Percentiles rank a stretch among this genome's conserved stretches.
Evolutionary conservation across 2,888 invertebrate species (phyloP).

Genomic region (Synergus laeviventris): DNA sequence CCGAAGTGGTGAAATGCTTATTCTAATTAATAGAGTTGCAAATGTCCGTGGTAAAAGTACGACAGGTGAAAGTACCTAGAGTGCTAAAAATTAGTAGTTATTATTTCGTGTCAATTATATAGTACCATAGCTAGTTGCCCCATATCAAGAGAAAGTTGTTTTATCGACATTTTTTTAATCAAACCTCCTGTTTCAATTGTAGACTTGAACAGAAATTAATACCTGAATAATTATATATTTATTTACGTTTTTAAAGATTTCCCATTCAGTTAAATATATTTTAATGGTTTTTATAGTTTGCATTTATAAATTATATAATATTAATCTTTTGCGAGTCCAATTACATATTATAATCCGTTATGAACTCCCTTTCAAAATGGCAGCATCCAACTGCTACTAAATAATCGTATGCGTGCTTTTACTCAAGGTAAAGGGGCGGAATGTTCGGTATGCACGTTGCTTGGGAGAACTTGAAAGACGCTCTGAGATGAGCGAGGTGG

Average conservation of each 20-base stretch:
- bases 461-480: constrained; percentile 49
- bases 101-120: constrained; percentile 17
- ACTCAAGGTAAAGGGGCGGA: constrained; percentile 67
- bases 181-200: constrained; percentile 13
- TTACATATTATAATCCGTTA: constrained; percentile 5
- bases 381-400: constrained; percentile 7
- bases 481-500: constrained; percentile 48
- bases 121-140: background rate
- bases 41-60: constrained; percentile 8
- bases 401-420: constrained; percentile 56
- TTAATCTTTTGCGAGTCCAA: background rate
- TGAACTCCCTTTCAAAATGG: constrained; percentile 4
- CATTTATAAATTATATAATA: background rate
- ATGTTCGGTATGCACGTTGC: constrained; percentile 64
- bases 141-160: constrained; percentile 7
- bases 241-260: background rate
- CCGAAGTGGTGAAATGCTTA: background rate
- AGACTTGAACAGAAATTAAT: background rate
- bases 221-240: background rate
- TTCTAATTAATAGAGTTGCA: constrained; percentile 23
- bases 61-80: constrained; percentile 12
- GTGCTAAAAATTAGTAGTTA: constrained; percentile 18
- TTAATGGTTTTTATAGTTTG: background rate
- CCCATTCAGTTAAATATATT: background rate
- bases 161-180: constrained; percentile 1